Evolutionary conservation across 2,888 invertebrate species (phyloP), one percentile per base, ranked within the genome.

Genomic region (Luperina nickerlii): DNA sequence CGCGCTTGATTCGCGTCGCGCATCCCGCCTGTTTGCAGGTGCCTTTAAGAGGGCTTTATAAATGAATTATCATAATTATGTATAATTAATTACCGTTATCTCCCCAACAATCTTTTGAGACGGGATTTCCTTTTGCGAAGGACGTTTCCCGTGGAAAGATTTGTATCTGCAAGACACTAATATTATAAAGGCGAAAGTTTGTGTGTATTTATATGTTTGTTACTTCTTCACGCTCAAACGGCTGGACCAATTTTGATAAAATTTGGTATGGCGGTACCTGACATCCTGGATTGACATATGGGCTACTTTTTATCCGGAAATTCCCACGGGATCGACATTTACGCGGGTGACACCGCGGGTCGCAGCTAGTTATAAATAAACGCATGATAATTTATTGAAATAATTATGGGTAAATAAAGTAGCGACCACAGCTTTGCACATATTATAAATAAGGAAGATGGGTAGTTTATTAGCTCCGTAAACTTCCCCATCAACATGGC

Each of bases 371-470:
- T 67, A 15, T 45, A 68, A 1, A n/a, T 51, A 60, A 51, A 63
- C 1, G 24, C 38, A 78, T 18, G 4, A 27, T 18, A 48, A 57
- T 70, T 54, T 54, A 45, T 54, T 42, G 6, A 24, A 73, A 51
- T n/a, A 1, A 20, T 32, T 67, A n/a, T 24, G 15, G n/a, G 42
- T 67, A n/a, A 42, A 42, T n/a, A 42, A 24, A 8, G 8, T 24
- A 13, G 24, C 11, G 32, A 32, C 38, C 13, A 27, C 32, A 20
- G 63, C 32, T 63, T 11, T 9, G 9, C 20, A 65, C 6, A 11
- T 20, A 42, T 1, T 83, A 20, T 71, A 38, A 62, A 81, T 66
- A 72, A 66, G 48, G 54, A 79, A 38, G 62, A 79, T 63, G 66
- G 45, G 38, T 38, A 9, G 24, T 83, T 57, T 76, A 70, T 63